These are phyloP conservation scores for Ips typographus DNA, from an alignment of 1,140 invertebrate genomes.

Conservation along the genomic window DNA sequence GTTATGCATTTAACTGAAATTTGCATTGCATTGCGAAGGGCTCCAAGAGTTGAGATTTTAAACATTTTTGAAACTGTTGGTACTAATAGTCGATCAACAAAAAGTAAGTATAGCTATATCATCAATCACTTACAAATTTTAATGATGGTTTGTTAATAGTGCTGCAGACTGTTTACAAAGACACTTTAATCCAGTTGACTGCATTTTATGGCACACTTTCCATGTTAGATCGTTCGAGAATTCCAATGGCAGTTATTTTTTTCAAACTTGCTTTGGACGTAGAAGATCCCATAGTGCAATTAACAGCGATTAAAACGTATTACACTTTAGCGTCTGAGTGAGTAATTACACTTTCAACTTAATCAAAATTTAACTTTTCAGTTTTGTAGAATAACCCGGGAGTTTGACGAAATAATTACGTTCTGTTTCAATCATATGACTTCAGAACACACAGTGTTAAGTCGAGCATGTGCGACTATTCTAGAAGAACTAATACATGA, in stretches of 20 bases:
- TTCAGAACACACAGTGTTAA: slow-evolving; percentile 27
- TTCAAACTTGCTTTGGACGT: slow-evolving; percentile 25
- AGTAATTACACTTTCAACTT: not conserved
- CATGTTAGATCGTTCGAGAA: slow-evolving; percentile 35
- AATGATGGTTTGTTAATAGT: slow-evolving; percentile 14
- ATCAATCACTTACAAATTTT: not conserved
- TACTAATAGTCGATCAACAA: slow-evolving; percentile 17
- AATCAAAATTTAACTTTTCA: not conserved
- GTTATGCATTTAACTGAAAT: slow-evolving; percentile 38
- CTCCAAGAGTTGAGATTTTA: slow-evolving; percentile 30
- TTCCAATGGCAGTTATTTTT: slow-evolving; percentile 28
- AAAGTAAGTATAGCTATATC: slow-evolving; percentile 20
- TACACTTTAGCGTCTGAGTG: slow-evolving; percentile 34
- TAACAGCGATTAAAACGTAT: slow-evolving; percentile 34
- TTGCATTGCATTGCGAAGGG: slow-evolving; percentile 31
- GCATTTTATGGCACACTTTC: slow-evolving; percentile 35
- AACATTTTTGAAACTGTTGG: slow-evolving; percentile 29
- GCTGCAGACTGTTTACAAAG: slow-evolving; percentile 23
- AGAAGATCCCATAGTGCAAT: slow-evolving; percentile 19
- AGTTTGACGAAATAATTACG: slow-evolving; percentile 36
- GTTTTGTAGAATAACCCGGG: slow-evolving; percentile 35
- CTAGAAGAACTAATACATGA: slow-evolving; percentile 38
- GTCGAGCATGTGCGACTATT: slow-evolving; percentile 28
- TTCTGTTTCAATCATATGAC: slow-evolving; percentile 34
- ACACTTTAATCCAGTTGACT: slow-evolving; percentile 35